These are phyloP conservation scores for Poicephalus gulielmi DNA, from an alignment of 2,113 vertebrate genomes.

Conservation along the genomic window DNA sequence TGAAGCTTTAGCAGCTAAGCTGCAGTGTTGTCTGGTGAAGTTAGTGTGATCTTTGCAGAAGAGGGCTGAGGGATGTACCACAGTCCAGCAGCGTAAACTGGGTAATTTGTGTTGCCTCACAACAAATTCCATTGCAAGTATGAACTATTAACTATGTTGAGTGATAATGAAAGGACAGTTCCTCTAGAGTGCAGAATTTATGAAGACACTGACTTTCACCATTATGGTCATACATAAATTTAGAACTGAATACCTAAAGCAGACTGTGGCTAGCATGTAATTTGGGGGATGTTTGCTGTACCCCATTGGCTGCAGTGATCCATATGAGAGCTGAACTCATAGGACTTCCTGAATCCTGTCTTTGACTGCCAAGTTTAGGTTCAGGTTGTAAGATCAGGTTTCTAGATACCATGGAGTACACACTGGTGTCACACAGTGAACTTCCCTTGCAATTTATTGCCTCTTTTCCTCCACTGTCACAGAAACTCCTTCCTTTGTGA, in stretches of 20 bases:
- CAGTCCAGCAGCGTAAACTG: neutral
- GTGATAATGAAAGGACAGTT: neutral
- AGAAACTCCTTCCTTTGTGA: constrained; percentile 84
- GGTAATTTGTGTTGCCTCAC: neutral
- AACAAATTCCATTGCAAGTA: neutral
- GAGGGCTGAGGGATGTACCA: neutral
- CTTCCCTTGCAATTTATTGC: neutral
- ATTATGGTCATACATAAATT: neutral
- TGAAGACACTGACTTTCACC: neutral
- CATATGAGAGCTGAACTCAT: neutral
- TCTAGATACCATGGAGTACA: neutral
- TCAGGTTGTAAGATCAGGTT: neutral
- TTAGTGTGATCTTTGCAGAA: neutral
- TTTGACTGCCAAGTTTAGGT: neutral
- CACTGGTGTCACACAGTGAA: neutral
- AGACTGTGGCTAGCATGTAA: neutral
- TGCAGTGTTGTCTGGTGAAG: neutral
- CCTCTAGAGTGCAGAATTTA: neutral
- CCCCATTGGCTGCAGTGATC: neutral
- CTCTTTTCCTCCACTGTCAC: neutral
- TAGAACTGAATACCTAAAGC: neutral
- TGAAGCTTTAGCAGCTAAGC: neutral
- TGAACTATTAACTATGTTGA: neutral
- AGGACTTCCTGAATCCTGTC: neutral
- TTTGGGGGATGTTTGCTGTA: neutral